Percentiles rank a stretch among this genome's conserved stretches.
Conservation (phyloP, 2,888 invertebrate genomes). For the Mesochorus sp. region DNA sequence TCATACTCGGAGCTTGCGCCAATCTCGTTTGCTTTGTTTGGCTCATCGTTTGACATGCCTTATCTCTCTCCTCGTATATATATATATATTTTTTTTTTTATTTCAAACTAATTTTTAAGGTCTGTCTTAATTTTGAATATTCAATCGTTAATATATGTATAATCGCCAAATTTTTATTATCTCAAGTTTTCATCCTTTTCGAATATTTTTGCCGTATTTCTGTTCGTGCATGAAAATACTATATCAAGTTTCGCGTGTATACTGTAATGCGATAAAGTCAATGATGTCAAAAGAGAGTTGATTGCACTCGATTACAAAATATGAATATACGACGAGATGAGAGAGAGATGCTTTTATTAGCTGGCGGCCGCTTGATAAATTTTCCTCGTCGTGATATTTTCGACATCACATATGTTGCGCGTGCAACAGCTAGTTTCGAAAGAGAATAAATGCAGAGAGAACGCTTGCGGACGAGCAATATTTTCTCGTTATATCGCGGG, state of each 20-base stretch:
- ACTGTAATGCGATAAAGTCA: not conserved
- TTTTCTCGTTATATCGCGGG: conserved; percentile 58
- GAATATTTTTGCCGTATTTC: too few species aligned
- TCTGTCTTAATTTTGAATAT: too few species aligned
- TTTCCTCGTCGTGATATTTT: conserved; percentile 37
- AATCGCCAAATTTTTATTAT: too few species aligned
- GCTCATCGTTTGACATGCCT: too few species aligned
- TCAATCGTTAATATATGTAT: too few species aligned
- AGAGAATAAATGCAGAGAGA: conserved; percentile 64
- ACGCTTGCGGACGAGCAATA: conserved; percentile 52
- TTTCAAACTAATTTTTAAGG: too few species aligned
- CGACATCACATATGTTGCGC: not conserved
- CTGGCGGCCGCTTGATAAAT: conserved; percentile 39
- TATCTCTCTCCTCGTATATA: too few species aligned
- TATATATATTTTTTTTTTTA: too few species aligned
- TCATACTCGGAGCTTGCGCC: too few species aligned
- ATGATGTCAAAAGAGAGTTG: conserved; percentile 32
- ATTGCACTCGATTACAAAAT: conserved; percentile 53
- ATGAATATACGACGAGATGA: too few species aligned
- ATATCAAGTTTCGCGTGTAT: not conserved
- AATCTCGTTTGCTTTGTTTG: too few species aligned
- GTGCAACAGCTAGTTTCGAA: conserved; percentile 38
- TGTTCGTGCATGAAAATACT: not conserved
- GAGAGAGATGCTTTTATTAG: conserved; percentile 10
- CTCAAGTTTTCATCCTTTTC: too few species aligned